A percentile compares a stretch with the other conserved stretches of the same genome.
Evolutionary conservation across 2,113 vertebrate genomes (phyloP).

Genomic region (Perccottus glenii): DNA sequence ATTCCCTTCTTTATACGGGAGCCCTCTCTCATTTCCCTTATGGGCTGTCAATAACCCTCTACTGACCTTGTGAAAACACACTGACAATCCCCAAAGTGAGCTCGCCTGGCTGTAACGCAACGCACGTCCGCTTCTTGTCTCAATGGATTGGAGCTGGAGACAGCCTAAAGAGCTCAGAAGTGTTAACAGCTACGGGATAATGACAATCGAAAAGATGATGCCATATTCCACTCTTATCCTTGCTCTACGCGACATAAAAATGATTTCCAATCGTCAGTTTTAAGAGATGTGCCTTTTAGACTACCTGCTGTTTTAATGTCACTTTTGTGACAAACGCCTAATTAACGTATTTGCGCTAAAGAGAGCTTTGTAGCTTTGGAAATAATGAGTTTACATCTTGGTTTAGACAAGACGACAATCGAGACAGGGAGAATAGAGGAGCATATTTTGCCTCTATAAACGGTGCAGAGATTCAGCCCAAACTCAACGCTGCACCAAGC

Average conservation of each 20-base stretch:
- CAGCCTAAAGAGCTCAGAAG: constrained; percentile 36
- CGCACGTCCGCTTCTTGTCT: constrained; percentile 47
- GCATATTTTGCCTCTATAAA: constrained; percentile 37
- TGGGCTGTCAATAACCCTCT: constrained; percentile 61
- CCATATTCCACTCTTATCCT: constrained; percentile 14
- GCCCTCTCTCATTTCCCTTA: constrained; percentile 19
- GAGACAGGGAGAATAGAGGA: not conserved
- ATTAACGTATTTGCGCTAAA: constrained; percentile 13
- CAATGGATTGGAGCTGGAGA: constrained; percentile 43
- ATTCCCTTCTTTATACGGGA: constrained; percentile 27
- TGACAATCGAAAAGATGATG: constrained; percentile 7
- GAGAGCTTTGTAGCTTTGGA: not conserved
- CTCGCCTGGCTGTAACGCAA: constrained; percentile 42
- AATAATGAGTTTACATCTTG: constrained; percentile 30
- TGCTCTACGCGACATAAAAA: constrained; percentile 11
- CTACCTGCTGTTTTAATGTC: constrained; percentile 6
- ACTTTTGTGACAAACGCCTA: constrained; percentile 1
- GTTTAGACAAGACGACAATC: constrained; percentile 48
- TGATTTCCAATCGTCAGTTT: not conserved
- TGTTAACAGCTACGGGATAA: constrained; percentile 16
- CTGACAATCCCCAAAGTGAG: constrained; percentile 62
- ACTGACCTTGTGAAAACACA: constrained; percentile 75
- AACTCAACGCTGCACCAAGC: constrained; percentile 64
- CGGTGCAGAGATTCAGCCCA: constrained; percentile 33
- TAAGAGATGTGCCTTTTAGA: not conserved